Evolutionary conservation across 1,140 invertebrate species (phyloP).

Genomic region (Asobara japonica): DNA sequence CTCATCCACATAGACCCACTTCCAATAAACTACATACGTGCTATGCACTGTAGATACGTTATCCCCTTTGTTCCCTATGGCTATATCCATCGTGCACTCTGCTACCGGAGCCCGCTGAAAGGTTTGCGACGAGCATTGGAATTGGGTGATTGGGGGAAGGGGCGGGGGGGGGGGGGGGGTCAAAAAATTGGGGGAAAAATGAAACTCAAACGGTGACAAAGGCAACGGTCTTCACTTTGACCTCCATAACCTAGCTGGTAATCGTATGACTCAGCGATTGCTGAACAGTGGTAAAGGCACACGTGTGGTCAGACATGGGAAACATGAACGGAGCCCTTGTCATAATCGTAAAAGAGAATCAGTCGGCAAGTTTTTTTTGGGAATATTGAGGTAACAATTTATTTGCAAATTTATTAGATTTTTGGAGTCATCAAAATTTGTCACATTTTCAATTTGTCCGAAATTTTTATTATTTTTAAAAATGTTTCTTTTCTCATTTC

Average conservation of each 20-base stretch:
- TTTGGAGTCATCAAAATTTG: too few species aligned
- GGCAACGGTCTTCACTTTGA: neutral
- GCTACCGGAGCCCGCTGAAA: neutral
- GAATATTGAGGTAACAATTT: too few species aligned
- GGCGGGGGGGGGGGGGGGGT: neutral
- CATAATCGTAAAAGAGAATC: neutral
- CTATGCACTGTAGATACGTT: constrained; percentile 28
- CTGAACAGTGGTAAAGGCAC: neutral
- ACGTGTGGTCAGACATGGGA: neutral
- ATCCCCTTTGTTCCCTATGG: constrained; percentile 40
- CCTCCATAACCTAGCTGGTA: neutral
- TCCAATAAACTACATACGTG: constrained; percentile 32
- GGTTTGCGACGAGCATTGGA: constrained; percentile 16
- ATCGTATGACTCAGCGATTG: neutral
- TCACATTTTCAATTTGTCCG: too few species aligned
- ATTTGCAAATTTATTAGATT: too few species aligned
- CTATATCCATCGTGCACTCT: constrained; percentile 27
- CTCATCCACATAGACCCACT: constrained; percentile 5
- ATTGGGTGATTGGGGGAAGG: neutral
- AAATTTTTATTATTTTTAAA: too few species aligned
- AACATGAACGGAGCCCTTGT: neutral
- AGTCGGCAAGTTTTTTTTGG: neutral
- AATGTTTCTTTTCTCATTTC: too few species aligned
- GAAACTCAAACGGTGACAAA: neutral
- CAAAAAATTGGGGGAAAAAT: neutral